These are phyloP conservation scores for Sebastiscus tertius DNA, from an alignment of 2,797 vertebrate species.

Conservation along the genomic window DNA sequence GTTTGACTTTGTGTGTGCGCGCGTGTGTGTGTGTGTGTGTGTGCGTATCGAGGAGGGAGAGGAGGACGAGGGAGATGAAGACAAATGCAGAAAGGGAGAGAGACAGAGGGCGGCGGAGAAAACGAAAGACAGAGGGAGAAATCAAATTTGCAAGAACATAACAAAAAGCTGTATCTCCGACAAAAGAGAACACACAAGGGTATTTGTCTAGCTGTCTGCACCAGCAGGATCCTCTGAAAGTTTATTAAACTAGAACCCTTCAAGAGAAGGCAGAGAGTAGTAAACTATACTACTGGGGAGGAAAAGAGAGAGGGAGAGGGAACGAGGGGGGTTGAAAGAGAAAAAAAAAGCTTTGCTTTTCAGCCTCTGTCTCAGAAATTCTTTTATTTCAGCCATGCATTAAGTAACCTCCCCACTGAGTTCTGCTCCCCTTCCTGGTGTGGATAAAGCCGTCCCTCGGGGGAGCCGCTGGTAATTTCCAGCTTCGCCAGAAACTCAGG, in stretches of 20 bases:
- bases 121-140: slow-evolving; percentile 82
- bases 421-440: slow-evolving; percentile 99
- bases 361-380: slow-evolving; percentile 96
- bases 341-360: slow-evolving; percentile 85
- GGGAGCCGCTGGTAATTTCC: slow-evolving; percentile 95
- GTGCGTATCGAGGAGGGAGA: slow-evolving; percentile 47
- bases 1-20: slow-evolving; percentile 72
- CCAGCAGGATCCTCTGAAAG: slow-evolving; percentile 93
- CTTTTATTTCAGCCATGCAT: slow-evolving; percentile 99
- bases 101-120: slow-evolving; percentile 75
- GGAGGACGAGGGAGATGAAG: slow-evolving; percentile 77
- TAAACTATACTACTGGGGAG: slow-evolving; percentile 95
- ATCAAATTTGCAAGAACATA: slow-evolving; percentile 88
- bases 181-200: slow-evolving; percentile 84
- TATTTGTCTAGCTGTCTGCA: slow-evolving; percentile 89
- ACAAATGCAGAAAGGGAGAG: slow-evolving; percentile 78
- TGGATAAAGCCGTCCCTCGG: slow-evolving; percentile 99
- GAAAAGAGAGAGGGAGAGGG: slow-evolving; percentile 65
- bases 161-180: slow-evolving; percentile 86
- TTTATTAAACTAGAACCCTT: slow-evolving; percentile 95
- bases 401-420: slow-evolving; percentile 99
- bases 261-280: slow-evolving; percentile 85
- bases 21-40: slow-evolving; percentile 11
- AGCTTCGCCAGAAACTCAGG: slow-evolving; percentile 99
- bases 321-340: slow-evolving; percentile 29